Conservation (phyloP, 2,888 invertebrate species). For the Thumatha senex region DNA sequence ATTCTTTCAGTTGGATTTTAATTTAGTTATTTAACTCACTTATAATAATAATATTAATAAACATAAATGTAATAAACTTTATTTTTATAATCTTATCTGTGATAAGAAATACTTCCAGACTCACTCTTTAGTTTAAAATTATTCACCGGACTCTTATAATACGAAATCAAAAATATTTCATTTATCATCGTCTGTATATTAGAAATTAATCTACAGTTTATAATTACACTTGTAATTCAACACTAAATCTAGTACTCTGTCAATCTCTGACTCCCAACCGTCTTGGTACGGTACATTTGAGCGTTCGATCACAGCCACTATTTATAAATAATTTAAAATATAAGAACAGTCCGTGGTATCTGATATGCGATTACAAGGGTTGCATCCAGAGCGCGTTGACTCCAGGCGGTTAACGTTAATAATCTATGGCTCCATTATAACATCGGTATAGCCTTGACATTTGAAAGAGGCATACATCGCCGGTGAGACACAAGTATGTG, state of each 20-base stretch:
- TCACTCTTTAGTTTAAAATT: no score
- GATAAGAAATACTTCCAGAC: no score
- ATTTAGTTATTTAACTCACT: no score
- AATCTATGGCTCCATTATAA: constrained; percentile 38
- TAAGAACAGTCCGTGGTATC: constrained; percentile 54
- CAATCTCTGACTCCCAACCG: constrained; percentile 58
- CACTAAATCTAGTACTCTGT: constrained; percentile 47
- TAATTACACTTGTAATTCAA: constrained; percentile 28
- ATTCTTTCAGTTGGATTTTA: no score
- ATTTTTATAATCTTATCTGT: no score
- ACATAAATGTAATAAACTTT: no score
- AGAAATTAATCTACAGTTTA: constrained; percentile 20
- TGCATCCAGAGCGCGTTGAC: constrained; percentile 45
- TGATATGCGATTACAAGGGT: constrained; percentile 44
- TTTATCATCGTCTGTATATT: constrained; percentile 25
- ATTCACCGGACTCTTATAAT: no score
- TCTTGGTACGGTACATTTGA: constrained; percentile 53
- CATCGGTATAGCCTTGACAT: constrained; percentile 76
- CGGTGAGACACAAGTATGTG: constrained; percentile 18
- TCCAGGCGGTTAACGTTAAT: background rate
- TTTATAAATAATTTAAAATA: constrained; percentile 57
- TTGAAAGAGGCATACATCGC: constrained; percentile 46
- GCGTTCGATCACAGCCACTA: constrained; percentile 78
- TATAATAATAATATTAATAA: no score
- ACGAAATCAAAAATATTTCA: constrained; percentile 20